phyloP scores from a whole-genome alignment of 1,140 invertebrate genomes.

The Pteromalus puparum region DNA sequence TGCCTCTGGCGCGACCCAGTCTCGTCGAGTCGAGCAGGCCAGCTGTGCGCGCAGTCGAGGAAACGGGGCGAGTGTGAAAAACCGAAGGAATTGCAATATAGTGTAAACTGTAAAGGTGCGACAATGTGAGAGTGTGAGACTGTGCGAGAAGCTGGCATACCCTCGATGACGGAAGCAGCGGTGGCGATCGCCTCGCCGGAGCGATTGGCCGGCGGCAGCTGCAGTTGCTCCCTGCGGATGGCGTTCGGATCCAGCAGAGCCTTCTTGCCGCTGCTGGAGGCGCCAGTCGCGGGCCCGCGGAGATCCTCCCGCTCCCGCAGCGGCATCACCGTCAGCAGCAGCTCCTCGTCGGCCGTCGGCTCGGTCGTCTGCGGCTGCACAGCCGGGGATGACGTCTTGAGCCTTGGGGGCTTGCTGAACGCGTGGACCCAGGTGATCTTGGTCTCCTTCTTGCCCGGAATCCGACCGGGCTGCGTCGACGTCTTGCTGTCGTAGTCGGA shows the following conservation, averaged over 20 bases:
- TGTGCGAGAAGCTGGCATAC: no score
- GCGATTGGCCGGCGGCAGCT: not conserved
- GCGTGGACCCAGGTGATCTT: constrained; percentile 61
- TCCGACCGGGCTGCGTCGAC: not conserved
- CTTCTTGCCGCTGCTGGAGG: no score
- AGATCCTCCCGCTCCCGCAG: constrained; percentile 43
- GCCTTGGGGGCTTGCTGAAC: constrained; percentile 56
- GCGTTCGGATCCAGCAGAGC: not conserved
- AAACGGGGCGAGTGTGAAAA: no score
- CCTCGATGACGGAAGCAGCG: constrained; percentile 62
- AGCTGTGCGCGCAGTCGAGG: constrained; percentile 54
- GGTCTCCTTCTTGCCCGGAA: constrained; percentile 59
- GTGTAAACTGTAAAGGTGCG: no score
- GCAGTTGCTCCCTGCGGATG: not conserved
- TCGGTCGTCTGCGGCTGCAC: no score
- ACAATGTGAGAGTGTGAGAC: no score
- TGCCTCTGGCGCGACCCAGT: constrained; percentile 65
- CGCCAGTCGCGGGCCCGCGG: no score
- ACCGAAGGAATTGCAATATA: no score
- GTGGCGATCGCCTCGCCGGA: constrained; percentile 57
- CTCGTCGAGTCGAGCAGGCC: constrained; percentile 64
- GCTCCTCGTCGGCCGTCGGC: constrained; percentile 49
- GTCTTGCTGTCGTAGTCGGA: not conserved
- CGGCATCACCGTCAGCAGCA: constrained; percentile 66
- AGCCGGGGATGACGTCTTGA: constrained; percentile 51